A percentile compares a stretch with the other conserved stretches of the same genome.
phyloP scores from a whole-genome alignment of 1,140 invertebrate genomes.

The Cylas formicarius region DNA sequence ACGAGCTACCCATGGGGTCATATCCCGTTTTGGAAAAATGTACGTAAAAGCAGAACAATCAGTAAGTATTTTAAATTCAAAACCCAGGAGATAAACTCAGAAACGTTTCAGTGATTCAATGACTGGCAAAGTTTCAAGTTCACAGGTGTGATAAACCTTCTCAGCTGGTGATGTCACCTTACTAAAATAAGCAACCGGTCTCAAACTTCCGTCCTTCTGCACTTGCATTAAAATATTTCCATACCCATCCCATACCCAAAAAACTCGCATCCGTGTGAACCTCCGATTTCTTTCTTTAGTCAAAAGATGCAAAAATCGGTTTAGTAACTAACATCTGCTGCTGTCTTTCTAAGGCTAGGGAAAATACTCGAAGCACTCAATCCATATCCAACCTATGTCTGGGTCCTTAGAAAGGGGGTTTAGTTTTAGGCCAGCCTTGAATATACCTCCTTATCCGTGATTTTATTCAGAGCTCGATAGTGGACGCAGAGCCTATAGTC shows the following conservation, averaged over 20 bases:
- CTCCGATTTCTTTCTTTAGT: neutral
- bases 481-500: slow-evolving; percentile 46
- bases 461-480: slow-evolving; percentile 44
- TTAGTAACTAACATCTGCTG: neutral
- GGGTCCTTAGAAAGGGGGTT: too few species aligned
- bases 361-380: neutral
- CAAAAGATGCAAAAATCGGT: slow-evolving; percentile 2
- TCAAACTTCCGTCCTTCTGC: neutral
- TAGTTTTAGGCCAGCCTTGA: too few species aligned
- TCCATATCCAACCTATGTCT: slow-evolving; percentile 1
- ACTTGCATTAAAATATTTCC: slow-evolving; percentile 5
- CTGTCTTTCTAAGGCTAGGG: neutral
- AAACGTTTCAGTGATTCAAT: slow-evolving; percentile 40
- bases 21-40: slow-evolving; percentile 31
- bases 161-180: slow-evolving; percentile 1
- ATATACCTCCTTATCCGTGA: slow-evolving; percentile 34
- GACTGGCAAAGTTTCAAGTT: slow-evolving; percentile 38
- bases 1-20: neutral
- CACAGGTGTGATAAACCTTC: slow-evolving; percentile 3
- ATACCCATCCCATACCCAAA: slow-evolving; percentile 1
- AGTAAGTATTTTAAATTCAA: slow-evolving; percentile 36
- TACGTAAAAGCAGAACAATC: slow-evolving; percentile 34
- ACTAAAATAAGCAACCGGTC: slow-evolving; percentile 1
- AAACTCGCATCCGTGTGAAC: slow-evolving; percentile 6
- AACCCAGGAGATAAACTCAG: slow-evolving; percentile 38